Evolutionary conservation across 2,113 vertebrate species (phyloP), one percentile per base, ranked within the genome.

Genomic region (Phyllostomus hastatus): DNA sequence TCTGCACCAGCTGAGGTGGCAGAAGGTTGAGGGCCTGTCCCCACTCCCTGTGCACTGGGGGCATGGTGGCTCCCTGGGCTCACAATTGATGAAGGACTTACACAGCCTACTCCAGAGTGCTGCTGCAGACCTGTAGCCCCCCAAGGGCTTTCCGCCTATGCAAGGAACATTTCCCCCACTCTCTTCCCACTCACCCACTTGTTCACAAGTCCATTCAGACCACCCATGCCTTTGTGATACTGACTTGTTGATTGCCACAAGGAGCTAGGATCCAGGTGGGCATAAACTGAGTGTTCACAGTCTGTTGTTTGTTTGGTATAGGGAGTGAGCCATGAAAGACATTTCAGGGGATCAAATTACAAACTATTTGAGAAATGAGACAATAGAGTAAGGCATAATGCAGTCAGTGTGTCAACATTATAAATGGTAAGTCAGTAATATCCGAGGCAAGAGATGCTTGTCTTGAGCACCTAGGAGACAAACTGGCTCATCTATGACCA

Each of bases 401-500:
- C 7, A 3, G n/a, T 70, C 22, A 22, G 24, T 31, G 46, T 10
- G 10, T 7, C 3, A 35, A 2, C 0, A 1, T 19, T 78, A 3
- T 20, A 14, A 33, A 4, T 15, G 26, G 26, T 6, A 31, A 35
- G 70, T 15, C 22, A 57, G 54, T 5, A 4, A 16, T 6, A 31
- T 5, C 17, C 83, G 43, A 10, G 54, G 41, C 54, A 43, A 64
- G 52, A 73, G 38, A 15, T 24, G 24, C 10, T 31, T 46, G 76
- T 31, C 4, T 2, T 1, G 1, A 38, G 33, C 24, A 31, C 35
- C n/a, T 14, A 11, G 82, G 50, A 38, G 11, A 12, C 1, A 19
- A 14, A 6, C 3, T 7, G 12, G 1, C 2, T 46, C 0, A 0
- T 2, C 14, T 9, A 7, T 20, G 69, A 10, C 64, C 4, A 46